phyloP scores from a whole-genome alignment of 2,113 vertebrate genomes.

The Monarcha castaneiventris region DNA sequence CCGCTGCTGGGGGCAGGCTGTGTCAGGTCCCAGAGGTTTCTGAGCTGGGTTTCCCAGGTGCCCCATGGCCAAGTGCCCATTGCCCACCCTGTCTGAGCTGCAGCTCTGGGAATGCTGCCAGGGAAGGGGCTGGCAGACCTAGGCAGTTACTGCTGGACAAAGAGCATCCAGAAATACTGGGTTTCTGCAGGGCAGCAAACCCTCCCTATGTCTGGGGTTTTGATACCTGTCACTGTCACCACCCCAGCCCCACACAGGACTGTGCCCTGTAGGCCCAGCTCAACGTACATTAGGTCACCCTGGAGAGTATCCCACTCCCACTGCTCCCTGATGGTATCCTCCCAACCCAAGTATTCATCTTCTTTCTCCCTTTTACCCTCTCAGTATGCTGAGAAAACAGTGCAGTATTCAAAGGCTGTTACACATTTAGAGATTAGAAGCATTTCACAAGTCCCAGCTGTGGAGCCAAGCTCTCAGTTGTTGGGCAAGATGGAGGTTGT shows the following conservation, averaged over 20 bases:
- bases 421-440: neutral
- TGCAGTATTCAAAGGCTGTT: neutral
- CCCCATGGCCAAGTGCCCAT: accelerated
- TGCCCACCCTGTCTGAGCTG: neutral
- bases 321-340: neutral
- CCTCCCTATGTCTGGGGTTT: neutral
- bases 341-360: neutral
- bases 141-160: accelerated
- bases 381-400: neutral
- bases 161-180: accelerated
- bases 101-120: accelerated
- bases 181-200: neutral
- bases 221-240: neutral
- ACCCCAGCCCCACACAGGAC: accelerated
- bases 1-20: neutral
- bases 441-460: neutral
- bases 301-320: accelerated
- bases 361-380: neutral
- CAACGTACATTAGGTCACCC: neutral
- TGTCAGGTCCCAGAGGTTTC: accelerated
- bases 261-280: accelerated
- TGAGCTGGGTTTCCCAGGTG: neutral
- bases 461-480: neutral
- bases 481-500: neutral
- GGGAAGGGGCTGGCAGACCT: neutral